Percentiles rank a stretch among this genome's conserved stretches.
Evolutionary conservation across 2,888 invertebrate genomes (phyloP).

Genomic region (Cryptocheilus praepositus): DNA sequence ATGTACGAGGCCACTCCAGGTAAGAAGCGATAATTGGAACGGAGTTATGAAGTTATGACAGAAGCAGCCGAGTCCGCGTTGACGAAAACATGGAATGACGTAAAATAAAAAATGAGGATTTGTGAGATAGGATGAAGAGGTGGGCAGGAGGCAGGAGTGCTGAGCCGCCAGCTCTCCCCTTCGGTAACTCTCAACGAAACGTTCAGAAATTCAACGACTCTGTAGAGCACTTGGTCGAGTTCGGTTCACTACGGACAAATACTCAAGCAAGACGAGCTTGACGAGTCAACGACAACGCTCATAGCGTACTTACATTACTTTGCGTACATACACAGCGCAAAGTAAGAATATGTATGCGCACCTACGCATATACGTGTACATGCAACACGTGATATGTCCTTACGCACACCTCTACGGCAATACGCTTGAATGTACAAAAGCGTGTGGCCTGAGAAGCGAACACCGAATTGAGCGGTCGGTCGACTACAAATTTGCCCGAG

Average conservation of each 20-base stretch:
- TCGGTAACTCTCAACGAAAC: slow-evolving; percentile 25
- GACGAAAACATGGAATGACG: too few species aligned
- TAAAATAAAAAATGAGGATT: background rate
- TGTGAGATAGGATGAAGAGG: background rate
- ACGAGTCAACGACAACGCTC: slow-evolving; percentile 8
- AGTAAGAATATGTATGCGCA: background rate
- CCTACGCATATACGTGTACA: too few species aligned
- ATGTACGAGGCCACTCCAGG: too few species aligned
- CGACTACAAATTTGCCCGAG: slow-evolving; percentile 34
- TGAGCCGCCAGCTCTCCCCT: slow-evolving; percentile 12
- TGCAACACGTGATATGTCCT: too few species aligned
- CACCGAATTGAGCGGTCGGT: slow-evolving; percentile 22
- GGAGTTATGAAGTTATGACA: too few species aligned
- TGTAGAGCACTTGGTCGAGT: slow-evolving; percentile 21
- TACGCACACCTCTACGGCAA: too few species aligned
- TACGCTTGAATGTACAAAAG: too few species aligned
- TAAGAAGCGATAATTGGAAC: too few species aligned
- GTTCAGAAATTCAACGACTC: slow-evolving; percentile 42
- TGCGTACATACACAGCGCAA: background rate
- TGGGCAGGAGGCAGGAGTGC: slow-evolving; percentile 4
- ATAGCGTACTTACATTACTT: background rate
- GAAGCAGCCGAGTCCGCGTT: too few species aligned
- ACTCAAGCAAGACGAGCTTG: slow-evolving; percentile 19
- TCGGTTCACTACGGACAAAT: slow-evolving; percentile 23
- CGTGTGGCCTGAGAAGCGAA: background rate